These are phyloP conservation scores for Aegotheles bennettii DNA, from an alignment of 2,113 vertebrate genomes.

Conservation along the genomic window DNA sequence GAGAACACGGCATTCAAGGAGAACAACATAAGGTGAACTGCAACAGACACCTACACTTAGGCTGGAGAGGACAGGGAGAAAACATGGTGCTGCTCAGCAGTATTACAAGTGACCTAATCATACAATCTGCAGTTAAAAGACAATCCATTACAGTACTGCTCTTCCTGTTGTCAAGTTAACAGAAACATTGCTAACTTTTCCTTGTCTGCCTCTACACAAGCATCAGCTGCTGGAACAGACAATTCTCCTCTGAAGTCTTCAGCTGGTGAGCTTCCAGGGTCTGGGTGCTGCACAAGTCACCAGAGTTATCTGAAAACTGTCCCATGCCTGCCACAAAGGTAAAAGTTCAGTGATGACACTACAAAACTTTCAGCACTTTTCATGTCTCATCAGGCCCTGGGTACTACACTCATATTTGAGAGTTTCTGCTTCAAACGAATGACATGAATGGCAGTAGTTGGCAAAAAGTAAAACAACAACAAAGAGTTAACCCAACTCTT, in stretches of 20 bases:
- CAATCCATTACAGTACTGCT: neutral
- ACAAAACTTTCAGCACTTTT: neutral
- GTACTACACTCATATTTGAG: accelerated
- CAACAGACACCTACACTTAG: neutral
- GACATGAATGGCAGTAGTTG: neutral
- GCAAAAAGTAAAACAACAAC: neutral
- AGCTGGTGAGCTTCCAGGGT: neutral
- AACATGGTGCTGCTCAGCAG: neutral
- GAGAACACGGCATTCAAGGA: neutral
- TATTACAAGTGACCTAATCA: neutral
- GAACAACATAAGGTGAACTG: neutral
- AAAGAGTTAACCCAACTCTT: neutral
- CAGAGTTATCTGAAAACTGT: neutral
- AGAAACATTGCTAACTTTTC: neutral
- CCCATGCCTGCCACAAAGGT: neutral
- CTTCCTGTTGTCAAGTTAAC: neutral
- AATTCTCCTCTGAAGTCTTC: neutral
- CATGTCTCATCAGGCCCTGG: neutral
- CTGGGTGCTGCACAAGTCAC: neutral
- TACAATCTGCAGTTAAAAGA: neutral
- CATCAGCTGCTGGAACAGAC: neutral
- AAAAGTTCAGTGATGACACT: neutral
- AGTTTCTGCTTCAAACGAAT: neutral
- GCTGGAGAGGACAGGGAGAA: neutral
- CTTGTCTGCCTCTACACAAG: neutral